Evolutionary conservation across 2,797 vertebrate species (phyloP).

Genomic region (Micromesistius poutassou): DNA sequence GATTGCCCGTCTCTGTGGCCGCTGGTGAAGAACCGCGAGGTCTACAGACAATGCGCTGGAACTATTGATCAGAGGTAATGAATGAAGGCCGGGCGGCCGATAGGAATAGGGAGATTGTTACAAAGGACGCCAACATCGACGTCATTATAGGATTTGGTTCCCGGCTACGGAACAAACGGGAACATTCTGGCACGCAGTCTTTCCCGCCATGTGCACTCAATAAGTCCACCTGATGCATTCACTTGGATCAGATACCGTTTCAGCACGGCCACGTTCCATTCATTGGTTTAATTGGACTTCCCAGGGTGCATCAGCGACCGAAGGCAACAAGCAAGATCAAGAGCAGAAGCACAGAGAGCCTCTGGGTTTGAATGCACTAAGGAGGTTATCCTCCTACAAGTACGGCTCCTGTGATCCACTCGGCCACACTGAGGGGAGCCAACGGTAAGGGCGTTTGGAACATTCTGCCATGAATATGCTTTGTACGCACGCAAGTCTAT

Average conservation of each 20-base stretch:
- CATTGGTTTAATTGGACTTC: background rate
- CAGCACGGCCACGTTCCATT: background rate
- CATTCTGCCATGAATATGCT: conserved; percentile 10
- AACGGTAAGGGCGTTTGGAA: background rate
- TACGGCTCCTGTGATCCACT: background rate
- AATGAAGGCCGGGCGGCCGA: background rate
- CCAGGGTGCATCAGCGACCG: background rate
- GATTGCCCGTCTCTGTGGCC: background rate
- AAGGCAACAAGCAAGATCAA: background rate
- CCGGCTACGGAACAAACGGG: background rate
- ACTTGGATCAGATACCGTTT: too few species aligned
- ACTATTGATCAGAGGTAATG: background rate
- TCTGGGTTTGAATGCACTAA: background rate
- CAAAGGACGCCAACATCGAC: background rate
- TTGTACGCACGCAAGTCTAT: conserved; percentile 7
- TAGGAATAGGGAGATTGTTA: background rate
- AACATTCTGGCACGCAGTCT: background rate
- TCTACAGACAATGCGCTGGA: background rate
- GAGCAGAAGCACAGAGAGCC: background rate
- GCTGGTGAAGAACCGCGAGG: background rate
- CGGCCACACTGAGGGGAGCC: background rate
- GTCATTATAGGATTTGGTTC: background rate
- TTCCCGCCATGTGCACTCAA: background rate
- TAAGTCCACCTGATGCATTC: background rate
- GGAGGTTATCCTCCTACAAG: background rate